phyloP scores from a whole-genome alignment of 2,113 vertebrate genomes.

The Hemibagrus wyckioides region DNA sequence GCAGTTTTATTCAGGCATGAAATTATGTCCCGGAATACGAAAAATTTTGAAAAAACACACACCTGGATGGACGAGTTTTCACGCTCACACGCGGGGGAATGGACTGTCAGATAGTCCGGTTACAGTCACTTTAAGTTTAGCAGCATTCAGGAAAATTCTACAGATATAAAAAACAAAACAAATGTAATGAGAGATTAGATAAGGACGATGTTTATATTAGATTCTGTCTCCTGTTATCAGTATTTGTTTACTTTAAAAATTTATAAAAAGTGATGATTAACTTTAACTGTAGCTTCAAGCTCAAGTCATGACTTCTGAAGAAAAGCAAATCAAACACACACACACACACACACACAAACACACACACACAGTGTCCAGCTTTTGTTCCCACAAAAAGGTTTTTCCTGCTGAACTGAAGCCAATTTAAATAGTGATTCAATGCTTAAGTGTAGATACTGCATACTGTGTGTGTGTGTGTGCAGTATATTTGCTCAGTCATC shows the following conservation, averaged over 20 bases:
- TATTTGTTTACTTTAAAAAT: background rate
- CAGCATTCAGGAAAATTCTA: background rate
- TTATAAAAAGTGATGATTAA: background rate
- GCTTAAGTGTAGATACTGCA: background rate
- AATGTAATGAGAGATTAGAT: background rate
- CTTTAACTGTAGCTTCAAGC: background rate
- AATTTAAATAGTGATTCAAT: background rate
- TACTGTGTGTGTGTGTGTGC: background rate
- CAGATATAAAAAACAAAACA: background rate
- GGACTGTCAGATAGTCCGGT: background rate
- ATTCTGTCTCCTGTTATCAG: background rate
- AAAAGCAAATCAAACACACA: background rate
- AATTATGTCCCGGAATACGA: constrained; percentile 20
- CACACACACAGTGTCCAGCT: background rate
- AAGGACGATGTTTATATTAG: background rate
- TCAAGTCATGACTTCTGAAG: background rate
- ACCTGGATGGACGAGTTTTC: constrained; percentile 18
- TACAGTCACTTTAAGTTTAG: background rate
- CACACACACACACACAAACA: background rate
- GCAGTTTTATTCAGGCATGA: constrained; percentile 37
- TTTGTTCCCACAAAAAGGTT: background rate
- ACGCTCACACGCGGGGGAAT: background rate
- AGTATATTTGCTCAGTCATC: background rate
- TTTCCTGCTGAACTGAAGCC: background rate
- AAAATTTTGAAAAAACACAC: constrained; percentile 26